phyloP scores from a whole-genome alignment of 2,113 vertebrate species.

The Leptocoma aspasia region DNA sequence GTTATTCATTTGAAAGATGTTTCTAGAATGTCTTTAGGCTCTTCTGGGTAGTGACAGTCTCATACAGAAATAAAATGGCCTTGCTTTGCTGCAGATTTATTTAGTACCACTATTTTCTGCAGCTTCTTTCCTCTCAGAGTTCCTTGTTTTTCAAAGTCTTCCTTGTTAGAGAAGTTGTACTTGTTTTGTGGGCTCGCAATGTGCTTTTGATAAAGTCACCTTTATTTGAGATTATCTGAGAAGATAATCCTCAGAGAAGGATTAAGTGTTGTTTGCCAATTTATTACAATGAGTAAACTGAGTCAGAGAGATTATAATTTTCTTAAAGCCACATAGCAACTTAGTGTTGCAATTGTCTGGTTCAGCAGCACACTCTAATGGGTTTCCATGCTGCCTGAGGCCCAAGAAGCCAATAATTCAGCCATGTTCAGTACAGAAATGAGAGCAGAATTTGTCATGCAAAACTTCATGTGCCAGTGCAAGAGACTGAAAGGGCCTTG shows the following conservation, averaged over 20 bases:
- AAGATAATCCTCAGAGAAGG: background rate
- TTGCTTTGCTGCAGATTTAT: constrained; percentile 30
- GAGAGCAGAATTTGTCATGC: background rate
- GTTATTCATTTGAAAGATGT: constrained; percentile 50
- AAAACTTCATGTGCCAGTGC: background rate
- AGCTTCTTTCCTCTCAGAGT: background rate
- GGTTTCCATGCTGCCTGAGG: constrained; percentile 12
- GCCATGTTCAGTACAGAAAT: background rate
- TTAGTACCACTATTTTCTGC: background rate
- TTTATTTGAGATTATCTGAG: too few species aligned
- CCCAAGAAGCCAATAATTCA: constrained; percentile 27
- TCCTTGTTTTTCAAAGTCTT: background rate
- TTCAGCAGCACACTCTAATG: background rate
- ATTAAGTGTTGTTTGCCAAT: background rate
- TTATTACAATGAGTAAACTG: constrained; percentile 38
- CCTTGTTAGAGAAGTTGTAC: background rate
- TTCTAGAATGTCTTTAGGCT: constrained; percentile 48
- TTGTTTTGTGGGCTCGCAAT: background rate
- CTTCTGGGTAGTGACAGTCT: background rate
- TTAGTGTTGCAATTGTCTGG: background rate
- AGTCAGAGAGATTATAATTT: background rate
- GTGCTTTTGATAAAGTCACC: background rate
- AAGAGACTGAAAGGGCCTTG: background rate
- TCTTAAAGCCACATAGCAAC: background rate
- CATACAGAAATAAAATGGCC: background rate